Evolutionary conservation across 2,113 vertebrate species (phyloP).

Genomic region (Oxyura jamaicensis): DNA sequence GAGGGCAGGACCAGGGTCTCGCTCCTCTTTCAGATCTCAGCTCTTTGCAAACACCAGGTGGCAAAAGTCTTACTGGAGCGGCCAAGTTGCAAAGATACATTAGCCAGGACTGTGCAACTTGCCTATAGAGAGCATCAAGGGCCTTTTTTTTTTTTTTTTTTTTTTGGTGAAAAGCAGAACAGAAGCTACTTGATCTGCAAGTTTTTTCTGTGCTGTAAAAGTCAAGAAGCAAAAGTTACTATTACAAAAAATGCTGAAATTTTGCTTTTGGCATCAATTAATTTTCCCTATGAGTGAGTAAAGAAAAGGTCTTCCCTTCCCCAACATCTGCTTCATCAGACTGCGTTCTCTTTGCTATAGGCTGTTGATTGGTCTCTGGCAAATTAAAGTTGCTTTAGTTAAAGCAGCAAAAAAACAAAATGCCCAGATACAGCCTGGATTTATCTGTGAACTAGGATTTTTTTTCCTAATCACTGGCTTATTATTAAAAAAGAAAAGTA

Average conservation of each 20-base stretch:
- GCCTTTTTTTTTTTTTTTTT: too few relatives aligned
- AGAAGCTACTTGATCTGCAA: background rate
- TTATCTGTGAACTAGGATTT: background rate
- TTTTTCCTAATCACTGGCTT: background rate
- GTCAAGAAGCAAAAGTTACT: background rate
- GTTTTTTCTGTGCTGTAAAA: background rate
- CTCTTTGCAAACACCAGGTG: background rate
- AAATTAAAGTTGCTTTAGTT: slow-evolving; percentile 33
- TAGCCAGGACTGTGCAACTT: background rate
- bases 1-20: background rate
- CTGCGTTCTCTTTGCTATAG: background rate
- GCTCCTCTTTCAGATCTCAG: background rate
- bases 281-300: slow-evolving; percentile 6
- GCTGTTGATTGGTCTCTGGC: background rate
- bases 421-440: background rate
- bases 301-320: slow-evolving; percentile 36
- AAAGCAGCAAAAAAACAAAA: slow-evolving; percentile 28
- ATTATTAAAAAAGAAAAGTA: slow-evolving; percentile 38
- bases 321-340: slow-evolving; percentile 36
- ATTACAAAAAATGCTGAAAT: background rate
- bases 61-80: background rate
- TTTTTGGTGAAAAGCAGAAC: background rate
- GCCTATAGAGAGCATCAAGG: background rate
- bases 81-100: background rate
- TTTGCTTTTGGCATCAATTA: slow-evolving; percentile 22